A percentile compares a stretch with the other conserved stretches of the same genome.
Conservation (phyloP, 1,140 invertebrate genomes). For the Sarcophaga bullata region DNA sequence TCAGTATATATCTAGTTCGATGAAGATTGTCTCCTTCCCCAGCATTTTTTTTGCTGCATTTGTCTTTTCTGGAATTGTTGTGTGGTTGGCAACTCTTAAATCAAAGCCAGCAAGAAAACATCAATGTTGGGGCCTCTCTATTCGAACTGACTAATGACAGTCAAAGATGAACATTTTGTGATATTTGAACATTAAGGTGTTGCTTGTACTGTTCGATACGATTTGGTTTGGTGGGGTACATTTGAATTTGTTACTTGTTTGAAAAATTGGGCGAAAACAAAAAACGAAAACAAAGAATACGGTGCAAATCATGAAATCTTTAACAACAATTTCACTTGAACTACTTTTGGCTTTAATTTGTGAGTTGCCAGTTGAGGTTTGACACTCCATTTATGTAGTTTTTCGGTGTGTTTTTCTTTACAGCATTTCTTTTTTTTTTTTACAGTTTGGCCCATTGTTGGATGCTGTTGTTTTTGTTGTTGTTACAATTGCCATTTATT, state of each 20-base stretch:
- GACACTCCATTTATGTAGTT: slow-evolving; percentile 35
- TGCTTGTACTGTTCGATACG: slow-evolving; percentile 22
- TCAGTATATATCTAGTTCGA: too few species aligned
- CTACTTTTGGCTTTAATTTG: slow-evolving; percentile 39
- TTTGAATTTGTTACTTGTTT: slow-evolving; percentile 1
- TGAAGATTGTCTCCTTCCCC: too few species aligned
- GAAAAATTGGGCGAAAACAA: neutral
- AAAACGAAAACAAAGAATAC: neutral
- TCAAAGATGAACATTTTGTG: slow-evolving; percentile 36
- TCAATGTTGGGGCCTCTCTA: slow-evolving; percentile 21
- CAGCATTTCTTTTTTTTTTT: neutral
- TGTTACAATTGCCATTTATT: neutral
- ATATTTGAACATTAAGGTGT: slow-evolving; percentile 36
- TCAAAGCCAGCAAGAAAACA: slow-evolving; percentile 10
- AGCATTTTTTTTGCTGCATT: too few species aligned
- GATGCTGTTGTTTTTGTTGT: slow-evolving; percentile 7
- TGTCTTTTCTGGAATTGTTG: too few species aligned
- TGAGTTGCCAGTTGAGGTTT: slow-evolving; percentile 36
- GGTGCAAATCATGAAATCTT: neutral
- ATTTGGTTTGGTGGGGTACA: neutral
- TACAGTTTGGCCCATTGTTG: slow-evolving; percentile 18
- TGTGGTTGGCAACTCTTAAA: neutral
- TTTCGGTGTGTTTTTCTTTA: neutral
- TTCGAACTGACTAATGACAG: slow-evolving; percentile 36
- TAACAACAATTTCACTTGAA: slow-evolving; percentile 36